Base-by-base conservation (phyloP, 2,797 vertebrate species). In the Tinamus major region DNA sequence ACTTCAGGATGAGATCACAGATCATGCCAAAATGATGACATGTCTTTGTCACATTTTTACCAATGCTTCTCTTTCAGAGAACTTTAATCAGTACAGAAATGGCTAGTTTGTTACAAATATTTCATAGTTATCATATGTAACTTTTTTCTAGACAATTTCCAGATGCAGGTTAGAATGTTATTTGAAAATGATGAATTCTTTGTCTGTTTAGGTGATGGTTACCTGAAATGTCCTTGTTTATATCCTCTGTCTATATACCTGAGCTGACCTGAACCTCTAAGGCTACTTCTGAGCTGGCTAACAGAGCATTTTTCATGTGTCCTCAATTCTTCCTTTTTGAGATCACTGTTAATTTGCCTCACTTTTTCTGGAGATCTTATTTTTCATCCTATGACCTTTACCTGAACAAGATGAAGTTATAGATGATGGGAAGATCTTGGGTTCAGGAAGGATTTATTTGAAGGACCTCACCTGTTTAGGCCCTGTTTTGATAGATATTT, bases 11-110 rank as follows among this genome's bases (percentile, higher is more conserved):
- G 35, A 37, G 19, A 19, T 12, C 35, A 37, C 20, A 71, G 58
- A 33, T 72, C 76, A 62, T 59, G 17, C 2, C 44, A 79, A 89
- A 68, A 10, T 33, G 58, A 81, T 70, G 7, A 76, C 41, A 72
- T 87, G 27, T 70, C 92, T 90, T 91, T 86, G 48, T 64, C 80
- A 79, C 31, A 44, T 82, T 81, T 68, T 58, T 81, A 68, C 10
- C 79, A 64, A 86, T 77, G 2, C 13, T 91, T 84, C 37, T 87
- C 20, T 91, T 91, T 64, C 71, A 89, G 78, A 82, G 29, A 62
- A 11, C 84, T 81, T 79, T 37, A 86, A 90, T 62, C n/a, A 14
- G 4, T 39, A 46, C 16, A 74, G 55, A 86, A 91, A 71, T 76
- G 53, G 4, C 9, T 33, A 42, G 6, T 41, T 56, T 83, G 33